Evolutionary conservation across 2,888 invertebrate species (phyloP), one percentile per base, ranked within the genome.

Genomic region (Clitarchus hookeri): DNA sequence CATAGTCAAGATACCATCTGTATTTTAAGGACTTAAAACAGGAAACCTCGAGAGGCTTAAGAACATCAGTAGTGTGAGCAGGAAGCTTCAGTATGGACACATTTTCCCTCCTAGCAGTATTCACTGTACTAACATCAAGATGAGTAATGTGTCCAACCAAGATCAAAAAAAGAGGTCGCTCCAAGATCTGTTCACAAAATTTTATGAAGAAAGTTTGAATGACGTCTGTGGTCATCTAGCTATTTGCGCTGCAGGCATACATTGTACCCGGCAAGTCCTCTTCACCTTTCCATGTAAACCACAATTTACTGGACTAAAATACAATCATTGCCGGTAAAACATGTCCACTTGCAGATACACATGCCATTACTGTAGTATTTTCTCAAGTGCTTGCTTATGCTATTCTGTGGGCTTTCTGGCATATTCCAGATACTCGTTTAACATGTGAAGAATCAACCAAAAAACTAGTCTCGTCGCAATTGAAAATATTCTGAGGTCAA

Each of bases 91-190:
- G 19, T 25, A 88, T 87, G 2, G 85, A 13, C 84, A 85, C 25
- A 88, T 87, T 65, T n/a, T 87, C 53, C 23, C 53, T 65, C n/a
- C n/a, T n/a, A n/a, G n/a, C n/a, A n/a, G n/a, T n/a, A n/a, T n/a
- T n/a, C n/a, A n/a, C n/a, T n/a, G 85, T 44, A 23, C 78, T 54
- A 53, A 85, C 16, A 23, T 44, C 83, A 9, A 88, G n/a, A 78
- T 87, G 88, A 8, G 87, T 84, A 19, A 36, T 53, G 80, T 88
- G 86, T 16, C 87, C 87, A 85, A 87, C 88, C 85, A 78, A 85
- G 19, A 82, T 44, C 26, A 82, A 82, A 82, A 88, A 85, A 12
- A 88, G 54, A 6, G 85, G 53, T 23, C 87, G 84, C 44, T 86
- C 44, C 19, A 13, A 54, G 44, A 86, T 79, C 65, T 84, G 54